Evolutionary conservation across 2,888 invertebrate species (phyloP).

Genomic region (Ischnus inquisitorius): DNA sequence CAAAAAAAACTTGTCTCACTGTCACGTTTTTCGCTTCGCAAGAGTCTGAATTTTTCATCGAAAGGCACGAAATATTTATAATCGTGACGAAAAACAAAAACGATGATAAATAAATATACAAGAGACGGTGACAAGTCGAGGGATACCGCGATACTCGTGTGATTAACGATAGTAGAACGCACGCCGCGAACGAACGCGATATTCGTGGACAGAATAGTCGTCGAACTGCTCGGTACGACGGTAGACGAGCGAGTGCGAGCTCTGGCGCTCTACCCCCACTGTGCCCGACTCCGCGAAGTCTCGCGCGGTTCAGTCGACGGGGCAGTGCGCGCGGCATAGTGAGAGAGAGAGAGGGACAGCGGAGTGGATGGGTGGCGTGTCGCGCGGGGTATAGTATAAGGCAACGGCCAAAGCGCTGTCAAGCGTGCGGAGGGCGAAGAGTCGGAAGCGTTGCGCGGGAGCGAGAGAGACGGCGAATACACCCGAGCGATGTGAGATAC

Average conservation of each 20-base stretch:
- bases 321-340: conserved; percentile 43
- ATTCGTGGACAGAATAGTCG: conserved; percentile 46
- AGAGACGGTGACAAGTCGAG: background rate
- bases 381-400: conserved; percentile 46
- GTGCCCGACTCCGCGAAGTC: conserved; percentile 62
- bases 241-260: conserved; percentile 84
- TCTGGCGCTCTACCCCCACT: conserved; percentile 80
- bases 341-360: conserved; percentile 55
- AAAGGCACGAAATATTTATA: background rate
- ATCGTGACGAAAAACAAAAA: background rate
- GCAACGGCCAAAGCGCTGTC: conserved; percentile 52
- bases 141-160: background rate
- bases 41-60: background rate
- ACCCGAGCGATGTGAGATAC: conserved; percentile 27
- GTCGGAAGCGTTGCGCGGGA: conserved; percentile 65
- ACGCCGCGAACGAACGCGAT: conserved; percentile 74
- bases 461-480: conserved; percentile 48
- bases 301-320: conserved; percentile 40
- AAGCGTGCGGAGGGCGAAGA: conserved; percentile 61
- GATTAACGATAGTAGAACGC: conserved; percentile 50
- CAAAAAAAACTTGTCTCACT: background rate
- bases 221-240: conserved; percentile 82
- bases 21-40: background rate
- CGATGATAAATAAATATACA: too few relatives aligned
- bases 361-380: conserved; percentile 62